Base-by-base conservation (phyloP, 2,888 invertebrate genomes). In the Mellilla xanthometata region DNA sequence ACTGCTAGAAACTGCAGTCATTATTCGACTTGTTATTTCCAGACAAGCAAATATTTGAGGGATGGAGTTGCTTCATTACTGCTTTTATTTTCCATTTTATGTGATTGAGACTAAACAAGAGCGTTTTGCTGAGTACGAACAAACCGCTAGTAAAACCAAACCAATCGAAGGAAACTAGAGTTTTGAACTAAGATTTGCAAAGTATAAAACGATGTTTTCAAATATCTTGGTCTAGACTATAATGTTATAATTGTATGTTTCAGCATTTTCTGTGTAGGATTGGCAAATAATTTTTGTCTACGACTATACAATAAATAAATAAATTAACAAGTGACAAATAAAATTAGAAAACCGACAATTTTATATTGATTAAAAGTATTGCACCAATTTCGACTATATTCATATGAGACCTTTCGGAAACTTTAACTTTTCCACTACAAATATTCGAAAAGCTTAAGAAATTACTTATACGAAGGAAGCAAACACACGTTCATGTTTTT, bases 51-150 rank as follows among this genome's bases (percentile, higher is more conserved):
- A 86, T 80, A 81, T 84, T 83, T 79, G 72, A 68, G 62, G 72
- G 70, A 79, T 72, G 68, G 76, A 83, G 69, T 83, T 75, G 57
- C 65, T 68, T 82, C 80, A 83, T 83, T 83, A 81, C 69, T 69
- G 76, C 74, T 82, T 81, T 83, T 81, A 81, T 82, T 81, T 78
- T 73, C 71, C 62, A 56, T 77, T 84, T 81, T 81, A 82, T 79
- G 77, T 77, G 81, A 87, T 87, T 81, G 82, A 77, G 78, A 75
- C 72, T 77, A 78, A 82, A 81, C 81, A 84, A 78, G 76, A 76
- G 64, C 68, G 70, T 72, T 69, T 68, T 65, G 71, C 68, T 65
- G 68, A 66, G 59, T 56, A 65, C 65, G 53, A 67, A 65, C 67
- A 70, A 65, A 72, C 75, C 62, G 61, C 58, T 66, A 77, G 80